phyloP scores from a whole-genome alignment of 2,888 invertebrate species.

The Philaethria dido region DNA sequence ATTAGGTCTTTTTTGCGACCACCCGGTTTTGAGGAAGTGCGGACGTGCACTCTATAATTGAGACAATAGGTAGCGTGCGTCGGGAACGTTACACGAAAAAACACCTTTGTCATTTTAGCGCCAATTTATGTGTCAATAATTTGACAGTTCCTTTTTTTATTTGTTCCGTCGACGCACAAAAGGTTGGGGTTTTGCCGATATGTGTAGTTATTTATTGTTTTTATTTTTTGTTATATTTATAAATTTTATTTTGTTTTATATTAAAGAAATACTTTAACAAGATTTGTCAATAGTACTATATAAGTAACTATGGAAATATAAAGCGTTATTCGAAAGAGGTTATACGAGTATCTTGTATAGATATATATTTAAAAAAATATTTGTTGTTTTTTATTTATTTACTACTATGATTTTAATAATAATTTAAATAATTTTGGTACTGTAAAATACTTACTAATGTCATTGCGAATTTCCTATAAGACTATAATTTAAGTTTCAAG shows the following conservation, averaged over 20 bases:
- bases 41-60: slow-evolving; percentile 65
- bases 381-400: no score
- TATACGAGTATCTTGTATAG: no score
- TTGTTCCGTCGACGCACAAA: slow-evolving; percentile 36
- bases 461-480: no score
- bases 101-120: slow-evolving; percentile 53
- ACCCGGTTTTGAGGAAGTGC: slow-evolving; percentile 64
- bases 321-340: no score
- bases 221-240: not conserved
- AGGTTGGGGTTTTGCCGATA: not conserved
- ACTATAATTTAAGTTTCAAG: no score
- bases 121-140: slow-evolving; percentile 55
- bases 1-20: slow-evolving; percentile 62
- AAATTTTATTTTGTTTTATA: not conserved
- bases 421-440: no score
- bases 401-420: no score
- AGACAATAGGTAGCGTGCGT: slow-evolving; percentile 63
- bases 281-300: no score
- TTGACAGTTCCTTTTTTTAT: slow-evolving; percentile 49
- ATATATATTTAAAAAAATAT: no score
- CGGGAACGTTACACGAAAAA: slow-evolving; percentile 61
- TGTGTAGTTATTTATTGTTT: not conserved
- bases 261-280: no score
- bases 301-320: no score
- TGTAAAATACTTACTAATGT: no score